Conservation (phyloP, 2,113 vertebrate genomes). For the Pangasianodon gigas region DNA sequence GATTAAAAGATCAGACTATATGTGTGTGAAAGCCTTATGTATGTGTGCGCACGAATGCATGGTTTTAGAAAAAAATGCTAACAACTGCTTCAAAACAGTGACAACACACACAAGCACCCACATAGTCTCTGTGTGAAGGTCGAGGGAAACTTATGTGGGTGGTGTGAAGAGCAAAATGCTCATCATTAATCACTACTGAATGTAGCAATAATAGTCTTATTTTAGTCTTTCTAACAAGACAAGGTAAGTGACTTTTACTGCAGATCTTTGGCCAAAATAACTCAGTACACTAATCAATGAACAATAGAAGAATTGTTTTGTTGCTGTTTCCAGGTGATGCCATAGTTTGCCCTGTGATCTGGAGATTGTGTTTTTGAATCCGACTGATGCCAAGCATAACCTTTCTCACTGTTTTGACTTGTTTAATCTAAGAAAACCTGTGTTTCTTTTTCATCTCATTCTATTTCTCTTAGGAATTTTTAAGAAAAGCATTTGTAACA, state of each 20-base stretch:
- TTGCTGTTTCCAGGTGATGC: not conserved
- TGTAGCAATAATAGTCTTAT: slow-evolving; percentile 1
- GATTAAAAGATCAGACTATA: not conserved
- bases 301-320: not conserved
- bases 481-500: not conserved
- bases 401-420: not conserved
- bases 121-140: slow-evolving; percentile 1
- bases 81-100: slow-evolving; percentile 3
- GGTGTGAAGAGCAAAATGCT: slow-evolving; percentile 10
- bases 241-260: not conserved
- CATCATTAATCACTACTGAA: slow-evolving; percentile 9
- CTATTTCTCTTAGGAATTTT: not conserved
- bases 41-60: not conserved
- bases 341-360: not conserved
- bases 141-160: not conserved
- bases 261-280: not conserved
- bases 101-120: not conserved
- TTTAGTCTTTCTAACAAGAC: not conserved
- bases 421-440: not conserved
- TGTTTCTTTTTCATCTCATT: not conserved
- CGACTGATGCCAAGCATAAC: not conserved
- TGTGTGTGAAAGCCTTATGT: not conserved
- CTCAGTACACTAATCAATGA: not conserved
- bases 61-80: not conserved
- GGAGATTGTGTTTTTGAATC: not conserved